phyloP scores from a whole-genome alignment of 2,797 vertebrate genomes.

The Pelodytes ibericus region DNA sequence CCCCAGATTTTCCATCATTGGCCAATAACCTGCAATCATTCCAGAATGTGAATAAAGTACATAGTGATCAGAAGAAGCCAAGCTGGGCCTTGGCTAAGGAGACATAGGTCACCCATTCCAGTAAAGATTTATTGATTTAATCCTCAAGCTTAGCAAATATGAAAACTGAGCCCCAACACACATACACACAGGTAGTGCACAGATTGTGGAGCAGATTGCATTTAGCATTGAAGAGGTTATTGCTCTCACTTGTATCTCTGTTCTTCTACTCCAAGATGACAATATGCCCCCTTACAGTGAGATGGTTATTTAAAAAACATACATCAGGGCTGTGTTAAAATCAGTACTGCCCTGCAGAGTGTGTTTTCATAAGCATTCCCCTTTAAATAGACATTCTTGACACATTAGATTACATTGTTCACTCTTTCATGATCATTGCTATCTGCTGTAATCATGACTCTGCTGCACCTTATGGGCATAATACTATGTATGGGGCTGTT shows the following conservation, averaged over 20 bases:
- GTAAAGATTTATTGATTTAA: not conserved
- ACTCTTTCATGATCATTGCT: no score
- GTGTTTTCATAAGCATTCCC: no score
- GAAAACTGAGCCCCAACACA: not conserved
- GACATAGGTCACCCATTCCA: not conserved
- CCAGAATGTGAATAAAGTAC: not conserved
- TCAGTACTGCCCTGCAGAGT: no score
- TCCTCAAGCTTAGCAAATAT: not conserved
- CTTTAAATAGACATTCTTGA: no score
- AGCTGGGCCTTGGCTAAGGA: not conserved
- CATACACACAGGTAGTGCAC: not conserved
- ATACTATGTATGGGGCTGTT: constrained; percentile 14
- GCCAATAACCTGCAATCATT: not conserved
- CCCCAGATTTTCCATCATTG: not conserved
- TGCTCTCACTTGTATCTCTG: no score
- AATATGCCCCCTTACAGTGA: no score
- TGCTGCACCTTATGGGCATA: constrained; percentile 14
- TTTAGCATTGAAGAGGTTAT: not conserved
- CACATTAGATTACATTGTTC: no score
- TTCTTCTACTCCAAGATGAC: no score
- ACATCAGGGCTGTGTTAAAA: no score
- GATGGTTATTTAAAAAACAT: no score
- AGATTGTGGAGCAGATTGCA: not conserved
- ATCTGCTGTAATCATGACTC: no score
- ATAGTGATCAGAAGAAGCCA: not conserved